A percentile compares a stretch with the other conserved stretches of the same genome.
These are phyloP conservation scores for Hoplodrina blanda DNA, from an alignment of 2,888 invertebrate genomes.

Conservation along the genomic window DNA sequence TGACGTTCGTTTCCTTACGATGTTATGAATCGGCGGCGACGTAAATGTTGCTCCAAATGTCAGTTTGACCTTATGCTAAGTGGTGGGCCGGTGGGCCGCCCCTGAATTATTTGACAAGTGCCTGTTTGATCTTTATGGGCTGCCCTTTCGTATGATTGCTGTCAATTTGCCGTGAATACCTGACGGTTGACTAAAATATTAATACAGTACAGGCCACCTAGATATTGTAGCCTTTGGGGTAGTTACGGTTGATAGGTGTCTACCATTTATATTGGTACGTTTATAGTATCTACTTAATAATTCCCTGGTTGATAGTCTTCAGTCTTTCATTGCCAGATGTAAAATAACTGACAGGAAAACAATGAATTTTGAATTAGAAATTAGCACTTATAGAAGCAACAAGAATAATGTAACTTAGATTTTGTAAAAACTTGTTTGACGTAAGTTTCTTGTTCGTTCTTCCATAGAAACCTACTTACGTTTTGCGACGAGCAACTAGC, in stretches of 20 bases:
- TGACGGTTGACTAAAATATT: slow-evolving; percentile 47
- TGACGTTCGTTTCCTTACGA: slow-evolving; percentile 76
- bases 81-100: slow-evolving; percentile 71
- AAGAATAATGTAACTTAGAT: too few relatives aligned
- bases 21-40: slow-evolving; percentile 78
- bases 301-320: not conserved
- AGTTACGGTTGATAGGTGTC: not conserved
- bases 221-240: slow-evolving; percentile 3
- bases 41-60: slow-evolving; percentile 87
- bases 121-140: slow-evolving; percentile 84
- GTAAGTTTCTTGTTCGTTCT: too few relatives aligned
- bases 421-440: too few relatives aligned
- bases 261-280: not conserved
- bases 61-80: slow-evolving; percentile 90
- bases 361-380: not conserved
- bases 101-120: slow-evolving; percentile 81
- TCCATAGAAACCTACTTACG: too few relatives aligned
- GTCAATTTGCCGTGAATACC: slow-evolving; percentile 77
- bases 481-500: too few relatives aligned
- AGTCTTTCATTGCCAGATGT: not conserved
- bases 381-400: too few relatives aligned
- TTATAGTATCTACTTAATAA: not conserved
- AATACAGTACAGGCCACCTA: slow-evolving; percentile 17
- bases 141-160: slow-evolving; percentile 85
- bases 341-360: not conserved